Evolutionary conservation across 2,113 vertebrate species (phyloP), one percentile per base, ranked within the genome.

Genomic region (Cisticola juncidis): DNA sequence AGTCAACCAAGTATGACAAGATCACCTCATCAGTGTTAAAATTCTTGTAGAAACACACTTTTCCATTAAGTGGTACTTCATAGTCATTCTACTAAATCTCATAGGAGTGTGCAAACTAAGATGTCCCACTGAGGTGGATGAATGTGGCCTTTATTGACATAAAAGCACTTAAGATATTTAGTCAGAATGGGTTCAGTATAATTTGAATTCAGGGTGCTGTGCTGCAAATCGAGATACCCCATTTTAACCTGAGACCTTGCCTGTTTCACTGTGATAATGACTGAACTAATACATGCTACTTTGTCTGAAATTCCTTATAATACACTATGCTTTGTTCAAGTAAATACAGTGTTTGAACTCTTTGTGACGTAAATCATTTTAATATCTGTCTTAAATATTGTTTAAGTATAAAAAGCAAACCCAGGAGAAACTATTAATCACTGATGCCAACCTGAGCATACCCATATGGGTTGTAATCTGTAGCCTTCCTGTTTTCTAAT

Each of bases 351-450:
- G 14, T 58, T 95, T 45, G 28, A 76, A 92, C 86, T 87, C 48
- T 85, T 72, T 51, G 66, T 72, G 54, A 64, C 2, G 38, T 26
- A 95, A 92, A 90, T 95, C 14, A 88, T 79, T 78, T 64, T 82
- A 81, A 81, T 64, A 72, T 78, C 35, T 68, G 40, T 51, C 62
- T 76, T 95, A 88, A 87, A 73, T 86, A 92, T 65, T 90, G 79
- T 84, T 90, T 81, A 38, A 47, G 31, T 95, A 84, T 57, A 80
- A 94, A 97, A 95, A 91, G 17, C 23, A 93, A 94, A 92, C 47
- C 28, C 53, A 72, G 33, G 31, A 88, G 35, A 82, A n/a, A 81
- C 4, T 93, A 42, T 79, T 78, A 79, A 94, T 85, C 77, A 74
- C 42, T 54, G 31, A 58, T 95, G 45, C 48, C 56, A 94, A 87